Evolutionary conservation across 2,888 invertebrate genomes (phyloP).

Genomic region (Caenorhabditis drosophilae): DNA sequence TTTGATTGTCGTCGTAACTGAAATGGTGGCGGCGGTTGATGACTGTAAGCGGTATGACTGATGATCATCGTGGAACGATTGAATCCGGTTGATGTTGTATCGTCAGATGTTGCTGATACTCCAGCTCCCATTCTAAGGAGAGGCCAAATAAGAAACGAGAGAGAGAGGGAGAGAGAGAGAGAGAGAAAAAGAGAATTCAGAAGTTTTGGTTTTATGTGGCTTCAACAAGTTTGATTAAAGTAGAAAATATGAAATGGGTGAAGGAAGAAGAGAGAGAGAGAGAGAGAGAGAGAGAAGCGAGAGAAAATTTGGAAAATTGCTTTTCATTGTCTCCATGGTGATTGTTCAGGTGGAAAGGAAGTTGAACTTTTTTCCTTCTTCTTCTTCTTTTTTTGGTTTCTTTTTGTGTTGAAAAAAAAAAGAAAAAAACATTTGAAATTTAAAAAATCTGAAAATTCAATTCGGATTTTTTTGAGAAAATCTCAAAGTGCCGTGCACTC

Average conservation of each 20-base stretch:
- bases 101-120: constrained; percentile 13
- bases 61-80: constrained; percentile 35
- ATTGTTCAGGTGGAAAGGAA: background rate
- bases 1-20: constrained; percentile 24
- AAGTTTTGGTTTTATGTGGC: background rate
- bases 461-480: background rate
- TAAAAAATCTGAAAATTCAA: background rate
- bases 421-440: background rate
- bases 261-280: no score
- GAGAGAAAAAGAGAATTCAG: background rate
- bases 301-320: no score
- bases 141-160: background rate
- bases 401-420: no score
- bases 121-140: constrained; percentile 17
- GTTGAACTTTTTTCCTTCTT: background rate
- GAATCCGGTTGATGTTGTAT: constrained; percentile 22
- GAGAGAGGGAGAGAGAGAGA: background rate
- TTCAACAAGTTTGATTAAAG: background rate
- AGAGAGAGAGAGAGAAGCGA: no score
- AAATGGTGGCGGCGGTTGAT: constrained; percentile 7
- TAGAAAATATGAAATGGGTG: no score
- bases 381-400: background rate
- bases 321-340: background rate
- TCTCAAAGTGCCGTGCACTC: no score
- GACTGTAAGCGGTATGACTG: constrained; percentile 16